These are phyloP conservation scores for Anoplolepis gracilipes DNA, from an alignment of 1,140 invertebrate genomes.

Conservation along the genomic window DNA sequence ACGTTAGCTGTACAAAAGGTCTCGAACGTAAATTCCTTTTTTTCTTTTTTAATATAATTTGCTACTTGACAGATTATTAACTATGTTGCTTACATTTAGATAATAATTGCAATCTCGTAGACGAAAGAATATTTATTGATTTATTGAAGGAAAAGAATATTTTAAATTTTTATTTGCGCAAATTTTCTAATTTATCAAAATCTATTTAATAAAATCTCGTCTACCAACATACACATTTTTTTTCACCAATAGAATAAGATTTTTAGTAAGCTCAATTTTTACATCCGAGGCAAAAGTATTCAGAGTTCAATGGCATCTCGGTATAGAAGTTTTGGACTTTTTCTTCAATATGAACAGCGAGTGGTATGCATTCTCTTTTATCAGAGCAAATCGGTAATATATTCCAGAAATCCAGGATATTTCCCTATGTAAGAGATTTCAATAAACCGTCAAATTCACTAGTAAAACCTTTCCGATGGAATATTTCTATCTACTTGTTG, in stretches of 20 bases:
- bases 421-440: conserved; percentile 39
- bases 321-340: conserved; percentile 16
- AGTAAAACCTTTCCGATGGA: conserved; percentile 1
- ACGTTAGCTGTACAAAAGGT: background rate
- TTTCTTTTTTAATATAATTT: background rate
- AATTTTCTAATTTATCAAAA: background rate
- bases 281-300: conserved; percentile 6
- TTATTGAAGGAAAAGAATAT: no score
- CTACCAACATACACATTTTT: background rate
- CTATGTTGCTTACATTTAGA: background rate
- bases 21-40: conserved; percentile 1
- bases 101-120: background rate
- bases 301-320: conserved; percentile 1
- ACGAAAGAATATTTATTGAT: no score
- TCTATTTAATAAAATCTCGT: background rate
- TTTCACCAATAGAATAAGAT: background rate
- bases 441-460: conserved; percentile 33
- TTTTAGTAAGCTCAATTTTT: conserved; percentile 18
- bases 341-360: background rate
- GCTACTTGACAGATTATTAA: background rate
- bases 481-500: conserved; percentile 22
- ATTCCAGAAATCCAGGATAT: conserved; percentile 36
- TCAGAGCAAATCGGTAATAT: conserved; percentile 59
- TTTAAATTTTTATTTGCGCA: background rate
- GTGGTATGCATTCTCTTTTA: conserved; percentile 42